phyloP scores from a whole-genome alignment of 2,888 invertebrate species.

The Helicoverpa assulta region DNA sequence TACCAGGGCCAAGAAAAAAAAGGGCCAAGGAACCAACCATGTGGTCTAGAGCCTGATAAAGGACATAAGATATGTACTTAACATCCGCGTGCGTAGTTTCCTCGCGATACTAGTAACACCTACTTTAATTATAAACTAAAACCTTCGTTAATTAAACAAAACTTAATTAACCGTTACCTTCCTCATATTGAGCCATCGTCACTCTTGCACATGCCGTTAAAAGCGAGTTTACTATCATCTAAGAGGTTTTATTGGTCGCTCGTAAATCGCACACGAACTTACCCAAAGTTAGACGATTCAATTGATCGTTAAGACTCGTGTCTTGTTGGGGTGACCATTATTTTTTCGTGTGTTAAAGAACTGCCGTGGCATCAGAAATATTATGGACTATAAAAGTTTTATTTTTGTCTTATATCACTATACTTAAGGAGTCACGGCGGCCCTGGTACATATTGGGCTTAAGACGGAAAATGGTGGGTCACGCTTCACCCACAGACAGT shows the following conservation, averaged over 20 bases:
- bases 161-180: conserved; percentile 31
- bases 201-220: conserved; percentile 75
- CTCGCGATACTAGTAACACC: not conserved
- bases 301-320: conserved; percentile 76
- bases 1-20: too few relatives aligned
- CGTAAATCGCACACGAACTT: conserved; percentile 76
- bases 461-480: too few relatives aligned
- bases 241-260: conserved; percentile 73
- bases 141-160: conserved; percentile 51
- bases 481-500: too few relatives aligned
- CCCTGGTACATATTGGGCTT: too few relatives aligned
- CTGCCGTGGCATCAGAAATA: too few relatives aligned
- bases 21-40: too few relatives aligned
- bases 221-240: conserved; percentile 80
- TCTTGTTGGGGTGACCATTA: conserved; percentile 50
- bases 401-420: too few relatives aligned
- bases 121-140: conserved; percentile 25
- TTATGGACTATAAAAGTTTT: too few relatives aligned
- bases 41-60: too few relatives aligned
- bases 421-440: too few relatives aligned
- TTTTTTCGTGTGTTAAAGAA: conserved; percentile 4
- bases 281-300: conserved; percentile 73
- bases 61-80: too few relatives aligned
- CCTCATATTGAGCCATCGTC: conserved; percentile 67
- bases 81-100: too few relatives aligned